Evolutionary conservation across 2,888 invertebrate species (phyloP), one percentile per base, ranked within the genome.

Genomic region (Caenorhabditis afra): DNA sequence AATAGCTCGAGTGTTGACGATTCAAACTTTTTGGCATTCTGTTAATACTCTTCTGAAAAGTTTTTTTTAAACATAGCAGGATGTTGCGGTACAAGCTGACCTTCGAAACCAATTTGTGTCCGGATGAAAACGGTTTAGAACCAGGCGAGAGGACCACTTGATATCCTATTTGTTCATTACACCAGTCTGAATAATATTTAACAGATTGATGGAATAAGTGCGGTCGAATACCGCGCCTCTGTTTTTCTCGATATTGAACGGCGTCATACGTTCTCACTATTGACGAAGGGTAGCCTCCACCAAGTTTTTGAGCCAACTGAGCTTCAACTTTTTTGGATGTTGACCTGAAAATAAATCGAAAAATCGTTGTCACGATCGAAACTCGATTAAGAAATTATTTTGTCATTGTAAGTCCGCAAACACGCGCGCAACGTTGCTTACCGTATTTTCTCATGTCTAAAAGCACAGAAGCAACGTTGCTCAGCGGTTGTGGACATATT

Each of bases 181-280:
- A 29, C 29, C 3, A 7, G 7, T 7, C 29, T 29, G 29, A 29
- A 29, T 3, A 29, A 29, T 29, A 29, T 29, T n/a, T 5, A 29
- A 29, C 29, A 29, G 29, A 29, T 29, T 29, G 4, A 29, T 29
- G 29, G 3, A 29, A 5, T 7, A 29, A 29, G 53, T 20, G 14
- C 16, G 49, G 11, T 47, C 29, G 16, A 62, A 23, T 14, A 52
- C 22, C n/a, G 22, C 18, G 16, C 20, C 52, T 22, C 3, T 70
- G 39, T 47, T 76, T 68, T 18, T 76, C 76, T 5, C 76, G 68
- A 59, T 68, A 76, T 22, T 76, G 68, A 44, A 76, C 41, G 3
- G 76, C 76, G 47, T 76, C 76, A 58, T 76, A 76, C 10, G 68
- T 70, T 47, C 58, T 68, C 35, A 76, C 65, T 20, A 29, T 7